Percentiles rank a stretch among this genome's conserved stretches.
Evolutionary conservation across 2,888 invertebrate genomes (phyloP).

Genomic region (Epiperipatus broadwayi): DNA sequence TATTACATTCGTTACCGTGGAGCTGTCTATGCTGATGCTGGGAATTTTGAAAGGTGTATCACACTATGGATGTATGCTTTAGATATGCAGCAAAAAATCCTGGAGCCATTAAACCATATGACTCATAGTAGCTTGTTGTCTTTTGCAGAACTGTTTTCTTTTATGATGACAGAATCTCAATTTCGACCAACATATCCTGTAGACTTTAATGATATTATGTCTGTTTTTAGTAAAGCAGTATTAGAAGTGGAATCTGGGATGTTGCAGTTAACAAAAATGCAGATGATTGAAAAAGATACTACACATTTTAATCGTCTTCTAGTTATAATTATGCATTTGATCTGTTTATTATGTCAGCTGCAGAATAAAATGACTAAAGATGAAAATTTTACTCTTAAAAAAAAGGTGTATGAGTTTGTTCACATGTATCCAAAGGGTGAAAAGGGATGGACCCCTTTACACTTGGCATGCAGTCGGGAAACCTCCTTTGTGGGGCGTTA

Average conservation of each 20-base stretch:
- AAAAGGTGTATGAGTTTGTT: constrained; percentile 52
- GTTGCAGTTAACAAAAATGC: constrained; percentile 21
- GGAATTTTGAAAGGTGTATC: constrained; percentile 70
- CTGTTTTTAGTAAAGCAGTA: constrained; percentile 61
- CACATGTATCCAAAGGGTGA: constrained; percentile 39
- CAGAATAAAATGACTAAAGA: constrained; percentile 24
- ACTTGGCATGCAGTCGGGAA: constrained; percentile 64
- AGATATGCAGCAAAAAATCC: constrained; percentile 80
- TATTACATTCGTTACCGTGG: constrained; percentile 87
- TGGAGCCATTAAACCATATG: constrained; percentile 79
- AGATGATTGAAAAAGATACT: constrained; percentile 47
- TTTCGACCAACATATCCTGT: constrained; percentile 36
- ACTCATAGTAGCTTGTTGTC: constrained; percentile 82
- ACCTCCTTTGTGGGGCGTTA: constrained; percentile 44
- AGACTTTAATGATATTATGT: constrained; percentile 56
- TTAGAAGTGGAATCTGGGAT: constrained; percentile 28
- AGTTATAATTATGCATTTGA: constrained; percentile 63
- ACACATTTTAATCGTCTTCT: constrained; percentile 61
- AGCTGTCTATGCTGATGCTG: constrained; percentile 81
- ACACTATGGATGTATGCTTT: constrained; percentile 90
- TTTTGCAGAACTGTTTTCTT: constrained; percentile 65
- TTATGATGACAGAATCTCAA: constrained; percentile 61
- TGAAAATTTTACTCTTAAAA: constrained; percentile 38
- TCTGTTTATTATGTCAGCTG: constrained; percentile 48
- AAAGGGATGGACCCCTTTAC: constrained; percentile 33